phyloP scores from a whole-genome alignment of 2,888 invertebrate genomes.

The Lycocerus yunnanus region DNA sequence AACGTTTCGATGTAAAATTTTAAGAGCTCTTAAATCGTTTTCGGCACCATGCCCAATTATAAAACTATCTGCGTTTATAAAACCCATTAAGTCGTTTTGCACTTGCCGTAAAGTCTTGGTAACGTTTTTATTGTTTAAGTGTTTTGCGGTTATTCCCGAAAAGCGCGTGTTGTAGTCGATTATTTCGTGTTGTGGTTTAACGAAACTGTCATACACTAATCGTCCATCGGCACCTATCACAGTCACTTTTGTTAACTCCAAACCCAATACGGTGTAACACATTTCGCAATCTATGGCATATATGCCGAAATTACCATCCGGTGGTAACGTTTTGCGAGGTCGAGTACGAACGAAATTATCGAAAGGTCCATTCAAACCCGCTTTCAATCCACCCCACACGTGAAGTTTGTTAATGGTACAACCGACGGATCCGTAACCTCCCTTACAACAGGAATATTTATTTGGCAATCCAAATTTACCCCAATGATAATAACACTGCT shows the following conservation, averaged over 20 bases:
- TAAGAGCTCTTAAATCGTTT: constrained; percentile 87
- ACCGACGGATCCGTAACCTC: constrained; percentile 60
- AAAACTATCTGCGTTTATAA: constrained; percentile 82
- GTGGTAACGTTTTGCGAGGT: constrained; percentile 48
- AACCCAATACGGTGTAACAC: constrained; percentile 87
- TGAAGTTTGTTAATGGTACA: constrained; percentile 70
- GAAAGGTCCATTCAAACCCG: constrained; percentile 76
- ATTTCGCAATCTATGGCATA: constrained; percentile 96
- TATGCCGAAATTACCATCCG: constrained; percentile 60
- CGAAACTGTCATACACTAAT: constrained; percentile 81
- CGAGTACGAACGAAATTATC: constrained; percentile 68
- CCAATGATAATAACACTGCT: constrained; percentile 87
- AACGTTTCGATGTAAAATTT: constrained; percentile 79
- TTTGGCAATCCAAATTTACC: constrained; percentile 62
- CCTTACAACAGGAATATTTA: constrained; percentile 69
- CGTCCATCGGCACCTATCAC: constrained; percentile 76
- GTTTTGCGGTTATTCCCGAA: constrained; percentile 82
- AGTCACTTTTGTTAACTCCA: constrained; percentile 87
- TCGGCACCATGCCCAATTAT: constrained; percentile 95
- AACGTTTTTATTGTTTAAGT: constrained; percentile 59
- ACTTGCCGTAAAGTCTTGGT: constrained; percentile 76
- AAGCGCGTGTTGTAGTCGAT: constrained; percentile 95
- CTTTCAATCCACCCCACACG: constrained; percentile 76
- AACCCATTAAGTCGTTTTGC: constrained; percentile 81
- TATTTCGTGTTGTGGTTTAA: constrained; percentile 80